Evolutionary conservation across 1,140 invertebrate genomes (phyloP).

Genomic region (Drosophila albomicans): DNA sequence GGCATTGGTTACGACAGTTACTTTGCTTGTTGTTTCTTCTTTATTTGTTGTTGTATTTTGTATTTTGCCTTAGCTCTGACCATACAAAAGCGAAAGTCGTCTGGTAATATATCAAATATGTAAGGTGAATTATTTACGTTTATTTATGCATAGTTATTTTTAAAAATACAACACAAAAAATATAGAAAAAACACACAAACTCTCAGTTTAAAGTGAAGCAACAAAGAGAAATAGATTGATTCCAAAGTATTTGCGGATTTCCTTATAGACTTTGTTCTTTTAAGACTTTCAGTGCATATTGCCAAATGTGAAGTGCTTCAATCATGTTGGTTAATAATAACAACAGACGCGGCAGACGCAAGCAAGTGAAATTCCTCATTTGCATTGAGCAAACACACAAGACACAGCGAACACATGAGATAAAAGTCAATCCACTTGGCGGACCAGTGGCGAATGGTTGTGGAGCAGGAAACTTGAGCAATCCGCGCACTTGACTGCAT

Average conservation of each 20-base stretch:
- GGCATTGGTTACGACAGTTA: conserved; percentile 29
- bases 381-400: conserved; percentile 33
- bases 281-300: background rate
- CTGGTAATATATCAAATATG: conserved; percentile 72
- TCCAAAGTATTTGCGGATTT: conserved; percentile 1
- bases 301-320: conserved; percentile 34
- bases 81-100: conserved; percentile 74
- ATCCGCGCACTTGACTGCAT: conserved; percentile 68
- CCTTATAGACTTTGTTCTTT: background rate
- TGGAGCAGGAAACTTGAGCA: conserved; percentile 76
- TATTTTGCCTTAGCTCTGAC: conserved; percentile 31
- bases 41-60: conserved; percentile 20
- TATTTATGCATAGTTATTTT: conserved; percentile 43
- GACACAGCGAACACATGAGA: conserved; percentile 18
- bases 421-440: conserved; percentile 63
- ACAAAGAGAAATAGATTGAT: background rate
- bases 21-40: conserved; percentile 35
- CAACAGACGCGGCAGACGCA: conserved; percentile 13
- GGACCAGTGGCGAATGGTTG: conserved; percentile 38
- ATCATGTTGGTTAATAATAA: conserved; percentile 40
- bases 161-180: conserved; percentile 21
- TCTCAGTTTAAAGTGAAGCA: background rate
- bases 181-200: conserved; percentile 18
- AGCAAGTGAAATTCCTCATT: conserved; percentile 64
- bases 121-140: conserved; percentile 55